Evolutionary conservation across 2,888 invertebrate species (phyloP), one percentile per base, ranked within the genome.

Genomic region (Chydorus sphaericus): DNA sequence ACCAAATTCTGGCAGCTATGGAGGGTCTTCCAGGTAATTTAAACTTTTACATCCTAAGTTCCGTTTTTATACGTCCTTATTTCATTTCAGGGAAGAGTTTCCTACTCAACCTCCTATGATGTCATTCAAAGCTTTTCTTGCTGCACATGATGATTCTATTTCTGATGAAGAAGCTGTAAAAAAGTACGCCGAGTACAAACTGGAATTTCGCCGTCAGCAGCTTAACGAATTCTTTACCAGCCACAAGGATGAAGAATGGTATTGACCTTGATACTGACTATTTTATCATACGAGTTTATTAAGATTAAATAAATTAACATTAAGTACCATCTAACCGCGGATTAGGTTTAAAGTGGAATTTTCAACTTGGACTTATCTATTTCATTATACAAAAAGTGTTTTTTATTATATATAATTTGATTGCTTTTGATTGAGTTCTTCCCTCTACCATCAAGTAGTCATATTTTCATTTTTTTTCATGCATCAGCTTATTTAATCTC

Each of bases 241-340:
- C 48, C 98, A 98, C 75, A 98, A 98, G 74, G 97, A 98, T 67
- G 97, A 99, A 73, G 98, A 98, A 83, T 98, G 98, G 98, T 97
- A 79, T 39, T 39, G 38, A 48, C 14, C 18, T 48, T 16, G 20
- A 48, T 16, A 14, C 29, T 30, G 28, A n/a, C 14, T 30, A 31
- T 30, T 30, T 6, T 30, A 16, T 38, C 29, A 14, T n/a, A n/a
- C n/a, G n/a, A n/a, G n/a, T n/a, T n/a, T n/a, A n/a, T n/a, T n/a
- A n/a, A n/a, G n/a, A n/a, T n/a, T n/a, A n/a, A n/a, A n/a, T n/a
- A n/a, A n/a, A n/a, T n/a, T n/a, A n/a, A n/a, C n/a, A n/a, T n/a
- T n/a, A n/a, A n/a, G n/a, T n/a, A n/a, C n/a, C n/a, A n/a, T n/a
- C n/a, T n/a, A n/a, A n/a, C n/a, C n/a, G n/a, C n/a, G n/a, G n/a